phyloP scores from a whole-genome alignment of 2,113 vertebrate genomes.

The Corythoichthys intestinalis region DNA sequence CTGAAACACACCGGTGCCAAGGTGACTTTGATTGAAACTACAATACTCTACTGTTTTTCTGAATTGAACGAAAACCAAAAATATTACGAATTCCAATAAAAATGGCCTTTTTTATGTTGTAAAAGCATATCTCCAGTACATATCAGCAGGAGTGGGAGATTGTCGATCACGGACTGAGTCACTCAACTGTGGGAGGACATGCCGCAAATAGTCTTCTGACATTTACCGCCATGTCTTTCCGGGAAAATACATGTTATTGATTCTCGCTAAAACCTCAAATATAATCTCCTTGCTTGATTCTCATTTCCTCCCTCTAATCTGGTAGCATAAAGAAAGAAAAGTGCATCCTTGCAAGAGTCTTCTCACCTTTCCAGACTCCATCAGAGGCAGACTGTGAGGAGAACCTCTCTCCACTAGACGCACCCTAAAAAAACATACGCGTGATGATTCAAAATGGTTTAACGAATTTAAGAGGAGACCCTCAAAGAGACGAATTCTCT shows the following conservation, averaged over 20 bases:
- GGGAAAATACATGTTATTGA: not conserved
- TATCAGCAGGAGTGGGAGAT: not conserved
- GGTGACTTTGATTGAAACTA: slow-evolving; percentile 14
- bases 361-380: slow-evolving; percentile 77
- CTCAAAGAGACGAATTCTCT: not conserved
- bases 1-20: slow-evolving; percentile 56
- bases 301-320: not conserved
- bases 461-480: not conserved
- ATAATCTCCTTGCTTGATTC: not conserved
- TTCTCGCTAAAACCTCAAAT: not conserved
- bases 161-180: slow-evolving; percentile 36
- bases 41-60: too few species aligned
- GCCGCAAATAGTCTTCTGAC: slow-evolving; percentile 13
- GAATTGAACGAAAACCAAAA: too few species aligned
- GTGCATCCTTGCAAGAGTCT: not conserved
- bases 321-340: not conserved
- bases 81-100: too few species aligned
- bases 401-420: slow-evolving; percentile 74
- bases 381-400: slow-evolving; percentile 73
- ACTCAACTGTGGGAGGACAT: slow-evolving; percentile 37
- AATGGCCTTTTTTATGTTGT: too few species aligned
- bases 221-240: not conserved
- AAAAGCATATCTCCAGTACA: not conserved
- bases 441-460: not conserved
- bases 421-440: slow-evolving; percentile 54